Conservation (phyloP, 2,888 invertebrate genomes). For the Drosophila limbata region DNA sequence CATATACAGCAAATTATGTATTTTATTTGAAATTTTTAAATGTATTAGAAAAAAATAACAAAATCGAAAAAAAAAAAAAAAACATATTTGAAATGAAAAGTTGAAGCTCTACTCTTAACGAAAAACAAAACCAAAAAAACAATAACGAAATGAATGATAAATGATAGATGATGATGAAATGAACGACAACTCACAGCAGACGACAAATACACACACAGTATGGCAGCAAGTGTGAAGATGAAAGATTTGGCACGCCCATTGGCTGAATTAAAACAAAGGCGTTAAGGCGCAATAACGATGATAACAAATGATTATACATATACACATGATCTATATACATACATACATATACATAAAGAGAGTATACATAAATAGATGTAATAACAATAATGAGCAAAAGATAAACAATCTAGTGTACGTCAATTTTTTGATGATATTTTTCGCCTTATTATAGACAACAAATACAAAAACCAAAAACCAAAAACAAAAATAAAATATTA, state of each 20-base stretch:
- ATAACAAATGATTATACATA: conserved; percentile 63
- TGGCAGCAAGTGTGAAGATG: conserved; percentile 7
- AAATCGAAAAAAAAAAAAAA: conserved; percentile 10
- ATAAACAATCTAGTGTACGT: conserved; percentile 84
- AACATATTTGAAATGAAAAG: conserved; percentile 24
- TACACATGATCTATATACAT: conserved; percentile 45
- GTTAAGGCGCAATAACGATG: conserved; percentile 47
- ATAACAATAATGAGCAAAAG: conserved; percentile 70
- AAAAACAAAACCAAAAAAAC: conserved; percentile 25
- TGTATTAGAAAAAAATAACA: conserved; percentile 53
- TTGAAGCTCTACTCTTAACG: conserved; percentile 44
- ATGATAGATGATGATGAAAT: conserved; percentile 4
- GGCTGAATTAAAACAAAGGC: conserved; percentile 31
- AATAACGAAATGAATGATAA: conserved; percentile 3
- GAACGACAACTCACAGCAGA: conserved; percentile 8
- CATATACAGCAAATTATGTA: conserved; percentile 79
- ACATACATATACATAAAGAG: conserved; percentile 20
- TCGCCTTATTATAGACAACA: conserved; percentile 82
- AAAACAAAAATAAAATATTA: conserved; percentile 14
- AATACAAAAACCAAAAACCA: conserved; percentile 25
- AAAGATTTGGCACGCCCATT: conserved; percentile 23
- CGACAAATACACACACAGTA: conserved; percentile 15
- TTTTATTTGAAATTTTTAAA: conserved; percentile 74
- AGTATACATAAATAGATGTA: conserved; percentile 54
- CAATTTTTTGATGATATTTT: conserved; percentile 85